These are phyloP conservation scores for Drosophila acutilabella DNA, from an alignment of 2,888 invertebrate genomes.

Conservation along the genomic window DNA sequence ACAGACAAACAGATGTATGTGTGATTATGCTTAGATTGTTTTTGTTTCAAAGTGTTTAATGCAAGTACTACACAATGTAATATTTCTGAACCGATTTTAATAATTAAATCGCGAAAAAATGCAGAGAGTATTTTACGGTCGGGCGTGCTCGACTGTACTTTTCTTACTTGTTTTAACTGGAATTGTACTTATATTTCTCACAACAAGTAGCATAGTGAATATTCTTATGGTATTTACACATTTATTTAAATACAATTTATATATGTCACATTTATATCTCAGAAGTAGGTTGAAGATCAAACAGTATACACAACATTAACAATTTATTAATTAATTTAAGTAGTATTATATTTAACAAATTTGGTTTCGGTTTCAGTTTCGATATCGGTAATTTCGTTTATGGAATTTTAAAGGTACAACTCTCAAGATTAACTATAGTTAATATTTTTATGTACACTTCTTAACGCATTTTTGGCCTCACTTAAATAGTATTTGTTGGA, in stretches of 20 bases:
- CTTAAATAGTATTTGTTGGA: conserved; percentile 11
- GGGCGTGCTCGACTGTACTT: too few species aligned
- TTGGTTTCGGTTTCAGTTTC: conserved; percentile 51
- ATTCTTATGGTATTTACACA: conserved; percentile 32
- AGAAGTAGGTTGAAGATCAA: conserved; percentile 27
- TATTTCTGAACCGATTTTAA: too few species aligned
- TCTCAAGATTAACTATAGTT: conserved; percentile 51
- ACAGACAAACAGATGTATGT: too few species aligned
- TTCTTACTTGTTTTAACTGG: too few species aligned
- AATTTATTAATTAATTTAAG: conserved; percentile 34
- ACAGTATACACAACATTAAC: conserved; percentile 61
- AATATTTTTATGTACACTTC: conserved; percentile 26
- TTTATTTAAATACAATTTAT: conserved; percentile 8
- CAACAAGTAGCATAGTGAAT: conserved; percentile 44
- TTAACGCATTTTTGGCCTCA: conserved; percentile 51
- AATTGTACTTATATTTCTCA: conserved; percentile 29
- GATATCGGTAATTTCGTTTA: conserved; percentile 29
- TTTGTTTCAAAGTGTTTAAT: too few species aligned
- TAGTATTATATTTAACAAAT: conserved; percentile 27
- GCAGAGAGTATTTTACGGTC: too few species aligned
- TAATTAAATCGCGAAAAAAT: too few species aligned
- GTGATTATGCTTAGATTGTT: too few species aligned
- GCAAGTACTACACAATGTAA: too few species aligned
- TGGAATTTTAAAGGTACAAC: conserved; percentile 72
- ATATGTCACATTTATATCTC: conserved; percentile 54